Evolutionary conservation across 2,113 vertebrate species (phyloP).

Genomic region (Semnornis frantzii): DNA sequence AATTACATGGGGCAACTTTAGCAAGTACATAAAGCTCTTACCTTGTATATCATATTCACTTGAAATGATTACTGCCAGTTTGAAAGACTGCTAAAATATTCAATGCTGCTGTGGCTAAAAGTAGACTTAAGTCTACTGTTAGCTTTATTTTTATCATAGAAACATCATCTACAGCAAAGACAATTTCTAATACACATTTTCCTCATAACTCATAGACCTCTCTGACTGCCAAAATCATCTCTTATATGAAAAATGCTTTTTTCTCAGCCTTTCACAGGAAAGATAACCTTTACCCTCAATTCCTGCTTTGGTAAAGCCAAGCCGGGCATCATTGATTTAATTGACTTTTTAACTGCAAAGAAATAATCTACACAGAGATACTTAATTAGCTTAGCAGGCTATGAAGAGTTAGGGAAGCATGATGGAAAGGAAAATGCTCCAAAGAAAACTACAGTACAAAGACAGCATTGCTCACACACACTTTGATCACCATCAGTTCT

Average conservation of each 20-base stretch:
- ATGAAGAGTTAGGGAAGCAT: not conserved
- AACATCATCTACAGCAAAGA: not conserved
- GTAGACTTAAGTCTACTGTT: not conserved
- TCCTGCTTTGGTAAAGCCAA: conserved; percentile 25
- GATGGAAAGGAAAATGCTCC: not conserved
- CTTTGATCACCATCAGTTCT: not conserved
- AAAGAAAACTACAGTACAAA: not conserved
- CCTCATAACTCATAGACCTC: not conserved
- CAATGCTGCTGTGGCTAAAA: not conserved
- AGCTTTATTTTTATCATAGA: not conserved
- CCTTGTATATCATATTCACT: not conserved
- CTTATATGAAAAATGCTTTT: conserved; percentile 7
- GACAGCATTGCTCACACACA: not conserved
- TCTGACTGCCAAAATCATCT: not conserved
- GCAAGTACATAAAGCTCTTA: not conserved
- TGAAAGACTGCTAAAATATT: conserved; percentile 24
- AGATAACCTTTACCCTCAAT: conserved; percentile 1
- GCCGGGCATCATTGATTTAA: not conserved
- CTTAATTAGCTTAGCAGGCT: not conserved
- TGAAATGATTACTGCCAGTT: not conserved
- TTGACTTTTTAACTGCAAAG: not conserved
- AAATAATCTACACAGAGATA: conserved; percentile 1
- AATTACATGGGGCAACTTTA: conserved; percentile 7
- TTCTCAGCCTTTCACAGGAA: not conserved
- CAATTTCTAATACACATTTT: not conserved